These are phyloP conservation scores for Neogobius melanostomus DNA, from an alignment of 2,113 vertebrate species.

Conservation along the genomic window DNA sequence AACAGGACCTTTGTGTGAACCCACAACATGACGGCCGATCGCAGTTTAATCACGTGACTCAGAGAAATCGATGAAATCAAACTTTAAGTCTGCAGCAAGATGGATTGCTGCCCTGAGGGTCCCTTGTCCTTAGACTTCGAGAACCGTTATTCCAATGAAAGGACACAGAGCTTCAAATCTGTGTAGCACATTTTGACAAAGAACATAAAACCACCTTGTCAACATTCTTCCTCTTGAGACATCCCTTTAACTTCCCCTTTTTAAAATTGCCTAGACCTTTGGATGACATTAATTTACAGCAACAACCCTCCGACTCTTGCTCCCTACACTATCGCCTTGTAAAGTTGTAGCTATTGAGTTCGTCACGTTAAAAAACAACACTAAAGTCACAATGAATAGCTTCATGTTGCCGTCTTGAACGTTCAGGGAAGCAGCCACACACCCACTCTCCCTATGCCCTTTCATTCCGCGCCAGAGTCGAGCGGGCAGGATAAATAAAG, in stretches of 20 bases:
- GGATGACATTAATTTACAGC: neutral
- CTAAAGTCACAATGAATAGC: neutral
- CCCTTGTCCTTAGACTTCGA: too few relatives aligned
- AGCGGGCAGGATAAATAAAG: conserved; percentile 26
- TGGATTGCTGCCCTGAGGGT: too few relatives aligned
- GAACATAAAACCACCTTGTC: too few relatives aligned
- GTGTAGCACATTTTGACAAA: too few relatives aligned
- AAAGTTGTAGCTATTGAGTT: neutral
- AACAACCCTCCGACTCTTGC: neutral
- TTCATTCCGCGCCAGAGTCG: neutral
- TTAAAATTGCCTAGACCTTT: neutral
- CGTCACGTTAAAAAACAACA: neutral
- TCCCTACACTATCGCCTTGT: neutral
- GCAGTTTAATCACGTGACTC: too few relatives aligned
- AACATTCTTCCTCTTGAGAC: neutral
- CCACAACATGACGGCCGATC: too few relatives aligned
- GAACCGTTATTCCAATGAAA: too few relatives aligned
- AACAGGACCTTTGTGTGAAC: too few relatives aligned
- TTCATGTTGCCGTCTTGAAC: neutral
- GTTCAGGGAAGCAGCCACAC: neutral
- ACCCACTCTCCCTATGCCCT: neutral
- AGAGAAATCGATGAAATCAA: too few relatives aligned
- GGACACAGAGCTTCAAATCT: too few relatives aligned
- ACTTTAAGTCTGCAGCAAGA: too few relatives aligned
- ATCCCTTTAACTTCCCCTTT: neutral